phyloP scores from a whole-genome alignment of 1,140 invertebrate genomes.

The Pseudoatta argentina region DNA sequence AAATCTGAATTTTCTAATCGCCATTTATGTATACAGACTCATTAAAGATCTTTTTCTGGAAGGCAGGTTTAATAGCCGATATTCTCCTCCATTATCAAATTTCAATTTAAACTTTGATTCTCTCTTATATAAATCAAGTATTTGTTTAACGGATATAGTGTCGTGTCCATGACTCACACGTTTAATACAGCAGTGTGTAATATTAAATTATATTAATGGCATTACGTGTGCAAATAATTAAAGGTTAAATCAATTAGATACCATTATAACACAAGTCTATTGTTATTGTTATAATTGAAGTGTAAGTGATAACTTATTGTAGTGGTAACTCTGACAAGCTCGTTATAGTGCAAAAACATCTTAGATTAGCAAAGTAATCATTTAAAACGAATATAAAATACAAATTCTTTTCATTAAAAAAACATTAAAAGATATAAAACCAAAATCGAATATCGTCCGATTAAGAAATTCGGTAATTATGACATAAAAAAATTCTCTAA shows the following conservation, averaged over 20 bases:
- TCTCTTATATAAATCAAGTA: neutral
- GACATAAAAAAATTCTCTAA: neutral
- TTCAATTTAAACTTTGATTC: neutral
- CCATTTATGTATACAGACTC: neutral
- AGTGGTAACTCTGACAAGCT: neutral
- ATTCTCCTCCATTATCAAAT: neutral
- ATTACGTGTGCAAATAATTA: neutral
- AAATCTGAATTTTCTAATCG: neutral
- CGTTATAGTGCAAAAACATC: neutral
- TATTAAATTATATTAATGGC: neutral
- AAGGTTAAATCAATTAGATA: conserved; percentile 16
- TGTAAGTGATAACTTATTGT: neutral
- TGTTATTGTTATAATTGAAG: neutral
- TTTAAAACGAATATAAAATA: neutral
- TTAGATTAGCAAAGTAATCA: neutral
- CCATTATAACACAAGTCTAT: neutral
- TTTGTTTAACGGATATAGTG: conserved; percentile 3
- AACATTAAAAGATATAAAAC: neutral
- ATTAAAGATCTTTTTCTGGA: neutral
- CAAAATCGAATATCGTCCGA: neutral
- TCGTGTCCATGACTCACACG: neutral
- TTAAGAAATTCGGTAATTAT: neutral
- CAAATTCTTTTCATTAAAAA: neutral
- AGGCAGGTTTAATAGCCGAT: neutral
- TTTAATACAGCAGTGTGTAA: conserved; percentile 18